phyloP scores from a whole-genome alignment of 2,888 invertebrate genomes.

The Itoplectis maculator region DNA sequence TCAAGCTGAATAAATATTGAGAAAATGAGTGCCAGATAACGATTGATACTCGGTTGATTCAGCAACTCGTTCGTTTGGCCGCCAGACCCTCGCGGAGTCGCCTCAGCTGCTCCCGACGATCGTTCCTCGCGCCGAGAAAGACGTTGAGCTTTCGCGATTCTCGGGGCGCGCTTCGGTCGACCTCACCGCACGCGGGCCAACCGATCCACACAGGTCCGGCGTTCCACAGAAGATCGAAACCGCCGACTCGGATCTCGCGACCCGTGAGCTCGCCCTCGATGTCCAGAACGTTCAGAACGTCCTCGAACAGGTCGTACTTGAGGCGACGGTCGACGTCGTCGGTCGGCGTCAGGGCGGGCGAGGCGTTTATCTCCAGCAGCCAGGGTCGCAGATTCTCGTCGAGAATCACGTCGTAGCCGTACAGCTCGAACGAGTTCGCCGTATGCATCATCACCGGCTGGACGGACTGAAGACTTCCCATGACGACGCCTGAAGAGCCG shows the following conservation, averaged over 20 bases:
- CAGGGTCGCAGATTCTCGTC: slow-evolving; percentile 87
- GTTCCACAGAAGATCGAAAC: slow-evolving; percentile 87
- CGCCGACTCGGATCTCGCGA: slow-evolving; percentile 86
- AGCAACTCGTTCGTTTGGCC: not conserved
- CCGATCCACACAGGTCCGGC: slow-evolving; percentile 85
- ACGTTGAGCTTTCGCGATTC: slow-evolving; percentile 76
- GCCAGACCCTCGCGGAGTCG: slow-evolving; percentile 64
- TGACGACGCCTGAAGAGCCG: slow-evolving; percentile 85
- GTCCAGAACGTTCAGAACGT: slow-evolving; percentile 87
- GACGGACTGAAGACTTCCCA: slow-evolving; percentile 86
- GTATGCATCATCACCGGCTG: slow-evolving; percentile 86
- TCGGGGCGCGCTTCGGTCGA: slow-evolving; percentile 25
- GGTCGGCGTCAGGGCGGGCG: slow-evolving; percentile 86
- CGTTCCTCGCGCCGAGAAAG: slow-evolving; percentile 79
- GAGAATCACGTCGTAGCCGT: slow-evolving; percentile 88
- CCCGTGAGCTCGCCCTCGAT: slow-evolving; percentile 86
- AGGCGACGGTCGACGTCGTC: slow-evolving; percentile 87
- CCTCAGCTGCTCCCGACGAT: slow-evolving; percentile 77
- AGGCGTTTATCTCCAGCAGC: slow-evolving; percentile 88
- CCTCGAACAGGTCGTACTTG: slow-evolving; percentile 87
- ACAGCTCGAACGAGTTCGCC: slow-evolving; percentile 88
- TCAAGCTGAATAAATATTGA: not conserved
- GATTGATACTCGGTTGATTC: not conserved
- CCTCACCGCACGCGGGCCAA: slow-evolving; percentile 63
- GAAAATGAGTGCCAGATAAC: not conserved